phyloP scores from a whole-genome alignment of 2,888 invertebrate genomes.

The Cheilosia impressa region DNA sequence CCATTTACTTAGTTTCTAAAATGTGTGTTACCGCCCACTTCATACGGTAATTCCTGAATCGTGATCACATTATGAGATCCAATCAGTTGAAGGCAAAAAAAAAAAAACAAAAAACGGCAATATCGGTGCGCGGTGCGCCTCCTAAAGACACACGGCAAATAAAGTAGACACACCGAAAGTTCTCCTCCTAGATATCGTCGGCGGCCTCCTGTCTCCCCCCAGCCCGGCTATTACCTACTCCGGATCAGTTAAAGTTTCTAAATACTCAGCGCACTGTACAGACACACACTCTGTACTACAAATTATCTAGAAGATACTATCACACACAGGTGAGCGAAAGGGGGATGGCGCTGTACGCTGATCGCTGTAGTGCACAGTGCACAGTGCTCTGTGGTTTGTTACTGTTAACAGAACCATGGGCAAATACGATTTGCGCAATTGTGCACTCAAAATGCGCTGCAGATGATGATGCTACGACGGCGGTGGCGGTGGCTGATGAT shows the following conservation, averaged over 20 bases:
- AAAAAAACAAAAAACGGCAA: constrained; percentile 61
- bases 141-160: constrained; percentile 43
- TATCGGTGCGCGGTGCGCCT: constrained; percentile 68
- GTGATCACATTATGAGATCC: constrained; percentile 83
- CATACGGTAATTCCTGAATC: constrained; percentile 83
- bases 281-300: constrained; percentile 21
- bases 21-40: constrained; percentile 81
- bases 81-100: constrained; percentile 77
- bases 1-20: constrained; percentile 76
- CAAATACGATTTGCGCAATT: constrained; percentile 71
- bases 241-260: constrained; percentile 72
- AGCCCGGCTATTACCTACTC: constrained; percentile 37
- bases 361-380: no score
- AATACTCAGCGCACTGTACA: constrained; percentile 49
- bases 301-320: constrained; percentile 57
- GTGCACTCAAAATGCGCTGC: constrained; percentile 52
- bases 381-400: constrained; percentile 40
- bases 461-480: constrained; percentile 33
- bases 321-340: constrained; percentile 40
- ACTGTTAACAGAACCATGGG: constrained; percentile 71
- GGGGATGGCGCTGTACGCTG: constrained; percentile 40
- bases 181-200: constrained; percentile 24
- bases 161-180: constrained; percentile 42
- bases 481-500: constrained; percentile 50
- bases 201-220: not conserved